phyloP scores from a whole-genome alignment of 1,140 invertebrate species.

The Acromyrmex heyeri region DNA sequence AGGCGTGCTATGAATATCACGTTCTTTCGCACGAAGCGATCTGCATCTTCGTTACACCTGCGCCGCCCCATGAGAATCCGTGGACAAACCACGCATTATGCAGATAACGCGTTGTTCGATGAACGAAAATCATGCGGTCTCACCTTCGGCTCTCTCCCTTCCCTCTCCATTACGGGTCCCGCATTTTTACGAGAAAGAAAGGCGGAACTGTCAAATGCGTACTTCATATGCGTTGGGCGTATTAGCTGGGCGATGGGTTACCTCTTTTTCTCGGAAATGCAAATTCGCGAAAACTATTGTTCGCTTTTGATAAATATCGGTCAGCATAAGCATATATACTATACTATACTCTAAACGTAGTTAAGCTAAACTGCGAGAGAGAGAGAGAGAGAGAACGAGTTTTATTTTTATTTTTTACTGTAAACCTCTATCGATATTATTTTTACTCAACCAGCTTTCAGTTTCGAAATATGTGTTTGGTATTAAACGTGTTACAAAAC shows the following conservation, averaged over 20 bases:
- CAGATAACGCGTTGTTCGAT: constrained; percentile 67
- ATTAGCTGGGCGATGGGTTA: neutral
- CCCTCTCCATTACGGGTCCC: neutral
- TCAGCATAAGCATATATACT: neutral
- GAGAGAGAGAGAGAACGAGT: neutral
- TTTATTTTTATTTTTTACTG: constrained; percentile 21
- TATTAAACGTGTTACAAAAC: constrained; percentile 17
- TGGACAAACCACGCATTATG: constrained; percentile 72
- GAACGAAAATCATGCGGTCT: constrained; percentile 59
- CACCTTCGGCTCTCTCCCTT: neutral
- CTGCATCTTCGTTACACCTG: constrained; percentile 62
- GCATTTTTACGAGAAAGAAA: constrained; percentile 19
- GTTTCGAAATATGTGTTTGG: constrained; percentile 13
- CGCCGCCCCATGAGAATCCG: constrained; percentile 56
- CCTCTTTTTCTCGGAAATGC: constrained; percentile 5
- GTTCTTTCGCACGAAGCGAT: constrained; percentile 54
- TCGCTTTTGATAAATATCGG: constrained; percentile 26
- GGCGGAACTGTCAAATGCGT: neutral
- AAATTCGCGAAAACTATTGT: neutral
- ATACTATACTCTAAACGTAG: no score
- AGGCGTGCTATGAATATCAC: constrained; percentile 72
- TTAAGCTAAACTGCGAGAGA: neutral
- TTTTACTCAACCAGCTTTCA: constrained; percentile 22
- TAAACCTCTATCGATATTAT: constrained; percentile 14
- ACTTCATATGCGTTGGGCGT: constrained; percentile 17